Percentiles rank a stretch among this genome's conserved stretches.
These are phyloP conservation scores for Catocala sponsa DNA, from an alignment of 2,888 invertebrate species.

Conservation along the genomic window DNA sequence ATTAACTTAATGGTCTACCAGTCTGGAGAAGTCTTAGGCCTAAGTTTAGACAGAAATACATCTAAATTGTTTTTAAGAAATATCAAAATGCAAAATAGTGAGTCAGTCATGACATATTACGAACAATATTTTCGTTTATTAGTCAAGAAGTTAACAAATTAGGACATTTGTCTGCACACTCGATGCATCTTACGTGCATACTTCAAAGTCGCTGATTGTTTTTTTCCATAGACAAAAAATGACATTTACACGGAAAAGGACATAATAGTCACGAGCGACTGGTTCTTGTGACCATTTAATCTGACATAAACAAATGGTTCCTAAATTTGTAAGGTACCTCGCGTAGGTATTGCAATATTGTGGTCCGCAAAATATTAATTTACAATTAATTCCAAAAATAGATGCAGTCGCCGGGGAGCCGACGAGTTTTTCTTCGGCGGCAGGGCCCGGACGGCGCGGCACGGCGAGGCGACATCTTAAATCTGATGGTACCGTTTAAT, in stretches of 20 bases:
- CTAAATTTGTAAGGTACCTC: conserved; percentile 34
- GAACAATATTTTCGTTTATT: conserved; percentile 17
- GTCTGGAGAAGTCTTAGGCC: too few species aligned
- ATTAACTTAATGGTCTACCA: not conserved
- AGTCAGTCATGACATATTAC: conserved; percentile 5
- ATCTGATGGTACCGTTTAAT: conserved; percentile 39
- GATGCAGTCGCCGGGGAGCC: conserved; percentile 1
- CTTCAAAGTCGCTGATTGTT: conserved; percentile 27
- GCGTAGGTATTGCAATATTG: conserved; percentile 25
- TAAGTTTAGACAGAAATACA: too few species aligned
- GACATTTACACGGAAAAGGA: conserved; percentile 69
- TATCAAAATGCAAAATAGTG: not conserved
- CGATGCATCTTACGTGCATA: conserved; percentile 37
- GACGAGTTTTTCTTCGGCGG: conserved; percentile 14
- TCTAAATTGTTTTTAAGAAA: too few species aligned
- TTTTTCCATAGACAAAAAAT: conserved; percentile 67
- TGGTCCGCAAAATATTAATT: conserved; percentile 22
- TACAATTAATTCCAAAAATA: conserved; percentile 9
- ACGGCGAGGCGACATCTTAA: conserved; percentile 25
- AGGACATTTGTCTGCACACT: conserved; percentile 41
- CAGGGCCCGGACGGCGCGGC: not conserved
- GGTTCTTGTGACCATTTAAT: conserved; percentile 60
- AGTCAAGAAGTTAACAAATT: conserved; percentile 43
- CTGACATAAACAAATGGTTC: conserved; percentile 70
- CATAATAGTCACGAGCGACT: conserved; percentile 59